These are phyloP conservation scores for Pteruthius melanotis DNA, from an alignment of 2,113 vertebrate species.

Conservation along the genomic window DNA sequence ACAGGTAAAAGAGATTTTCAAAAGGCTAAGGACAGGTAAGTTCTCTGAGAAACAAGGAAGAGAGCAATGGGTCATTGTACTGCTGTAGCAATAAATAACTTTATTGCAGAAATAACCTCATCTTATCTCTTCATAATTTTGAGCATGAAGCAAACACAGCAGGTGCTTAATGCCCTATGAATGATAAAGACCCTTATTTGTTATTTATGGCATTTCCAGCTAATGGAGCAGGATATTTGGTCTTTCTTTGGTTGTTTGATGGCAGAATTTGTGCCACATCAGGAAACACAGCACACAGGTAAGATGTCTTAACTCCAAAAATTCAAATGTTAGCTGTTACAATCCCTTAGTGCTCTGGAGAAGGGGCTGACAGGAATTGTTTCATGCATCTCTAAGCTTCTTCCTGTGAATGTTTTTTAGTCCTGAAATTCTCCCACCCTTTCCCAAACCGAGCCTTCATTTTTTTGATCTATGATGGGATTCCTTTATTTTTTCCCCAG, in stretches of 20 bases:
- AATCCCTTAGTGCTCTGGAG: background rate
- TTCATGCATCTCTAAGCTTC: background rate
- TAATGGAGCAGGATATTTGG: background rate
- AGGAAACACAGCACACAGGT: background rate
- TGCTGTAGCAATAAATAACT: background rate
- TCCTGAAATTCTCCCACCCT: slow-evolving; percentile 23
- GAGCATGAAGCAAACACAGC: background rate
- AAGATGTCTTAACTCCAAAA: background rate
- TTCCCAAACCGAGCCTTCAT: slow-evolving; percentile 1
- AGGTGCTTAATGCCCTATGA: background rate
- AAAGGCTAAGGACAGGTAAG: background rate
- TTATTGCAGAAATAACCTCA: background rate
- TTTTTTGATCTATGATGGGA: background rate
- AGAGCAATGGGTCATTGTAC: background rate
- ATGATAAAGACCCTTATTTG: background rate
- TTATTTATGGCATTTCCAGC: background rate
- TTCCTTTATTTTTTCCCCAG: slow-evolving; percentile 36
- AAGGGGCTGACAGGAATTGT: background rate
- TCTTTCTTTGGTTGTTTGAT: background rate
- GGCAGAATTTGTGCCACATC: background rate
- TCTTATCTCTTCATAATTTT: background rate
- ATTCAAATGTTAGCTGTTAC: background rate
- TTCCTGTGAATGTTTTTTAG: slow-evolving; percentile 34
- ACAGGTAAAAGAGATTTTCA: background rate
- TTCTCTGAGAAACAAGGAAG: background rate